Evolutionary conservation across 2,888 invertebrate species (phyloP), one percentile per base, ranked within the genome.

Genomic region (Heliconius erato): DNA sequence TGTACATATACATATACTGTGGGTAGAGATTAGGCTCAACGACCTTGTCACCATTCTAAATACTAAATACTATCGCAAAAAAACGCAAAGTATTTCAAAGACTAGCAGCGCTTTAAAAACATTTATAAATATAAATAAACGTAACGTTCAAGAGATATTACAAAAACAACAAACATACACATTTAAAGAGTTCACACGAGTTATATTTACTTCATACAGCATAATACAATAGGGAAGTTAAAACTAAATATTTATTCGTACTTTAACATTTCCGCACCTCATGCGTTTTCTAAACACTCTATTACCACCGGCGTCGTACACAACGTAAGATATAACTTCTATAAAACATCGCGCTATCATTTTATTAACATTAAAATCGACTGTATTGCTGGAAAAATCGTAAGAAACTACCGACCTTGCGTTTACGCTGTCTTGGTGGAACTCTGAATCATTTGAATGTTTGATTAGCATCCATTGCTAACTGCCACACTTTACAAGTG

Each of bases 381-480:
- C 86, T 88, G 86, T 86, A 86, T 86, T 87, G 86, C 40, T 80
- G 54, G 32, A 78, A 84, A 83, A 80, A 85, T 16, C 79, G 82
- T 87, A 89, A 89, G 88, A 88, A 85, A 86, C 79, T 78, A 90
- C 90, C 88, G 91, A 92, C 94, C 94, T 94, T 93, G 92, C 86
- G 87, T 87, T 87, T 86, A 86, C 88, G 81, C 85, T 49, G 85
- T 79, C 85, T 86, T 82, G 77, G 84, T 79, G 77, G 77, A 78
- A 88, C 85, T 87, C 88, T 91, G 91, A 94, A 88, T 94, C 92
- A 93, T 91, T 89, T 85, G 85, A 49, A 16, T 88, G 84, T 90
- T 90, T 91, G 89, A 89, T 89, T 89, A 89, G 85, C 84, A 85
- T 87, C 89, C 87, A 85, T 40, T 35, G 19, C 63, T 80, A 44